Conservation (phyloP, 2,797 vertebrate genomes). For the Staurois parvus region DNA sequence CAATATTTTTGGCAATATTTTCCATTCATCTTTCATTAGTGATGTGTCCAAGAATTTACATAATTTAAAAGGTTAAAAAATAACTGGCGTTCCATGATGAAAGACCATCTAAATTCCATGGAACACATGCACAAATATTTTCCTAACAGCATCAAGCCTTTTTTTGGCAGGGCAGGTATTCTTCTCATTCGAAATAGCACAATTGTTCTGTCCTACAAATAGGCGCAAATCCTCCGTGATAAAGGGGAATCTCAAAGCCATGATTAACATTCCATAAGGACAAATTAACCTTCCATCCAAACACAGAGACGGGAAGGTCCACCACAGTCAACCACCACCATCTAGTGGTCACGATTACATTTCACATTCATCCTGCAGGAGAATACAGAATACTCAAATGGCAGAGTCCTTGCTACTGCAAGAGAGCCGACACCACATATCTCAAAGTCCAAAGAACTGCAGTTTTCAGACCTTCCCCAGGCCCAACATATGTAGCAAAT, state of each 20-base stretch:
- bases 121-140: slow-evolving; percentile 37
- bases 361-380: background rate
- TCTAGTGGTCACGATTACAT: background rate
- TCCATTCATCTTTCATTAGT: background rate
- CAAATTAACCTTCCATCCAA: background rate
- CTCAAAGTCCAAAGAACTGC: too few relatives aligned
- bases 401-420: too few relatives aligned
- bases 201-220: background rate
- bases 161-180: slow-evolving; percentile 7
- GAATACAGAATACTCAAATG: too few relatives aligned
- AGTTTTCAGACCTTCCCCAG: too few relatives aligned
- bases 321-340: background rate
- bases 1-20: too few relatives aligned
- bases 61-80: background rate
- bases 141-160: slow-evolving; percentile 15
- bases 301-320: background rate
- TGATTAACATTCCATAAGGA: slow-evolving; percentile 16
- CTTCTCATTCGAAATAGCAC: slow-evolving; percentile 2
- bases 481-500: too few relatives aligned
- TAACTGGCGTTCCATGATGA: background rate
- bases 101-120: slow-evolving; percentile 7
- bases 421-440: too few relatives aligned
- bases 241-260: slow-evolving; percentile 10
- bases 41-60: background rate
- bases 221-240: slow-evolving; percentile 9